These are phyloP conservation scores for Acanthopagrus latus DNA, from an alignment of 2,797 vertebrate genomes.

Conservation along the genomic window DNA sequence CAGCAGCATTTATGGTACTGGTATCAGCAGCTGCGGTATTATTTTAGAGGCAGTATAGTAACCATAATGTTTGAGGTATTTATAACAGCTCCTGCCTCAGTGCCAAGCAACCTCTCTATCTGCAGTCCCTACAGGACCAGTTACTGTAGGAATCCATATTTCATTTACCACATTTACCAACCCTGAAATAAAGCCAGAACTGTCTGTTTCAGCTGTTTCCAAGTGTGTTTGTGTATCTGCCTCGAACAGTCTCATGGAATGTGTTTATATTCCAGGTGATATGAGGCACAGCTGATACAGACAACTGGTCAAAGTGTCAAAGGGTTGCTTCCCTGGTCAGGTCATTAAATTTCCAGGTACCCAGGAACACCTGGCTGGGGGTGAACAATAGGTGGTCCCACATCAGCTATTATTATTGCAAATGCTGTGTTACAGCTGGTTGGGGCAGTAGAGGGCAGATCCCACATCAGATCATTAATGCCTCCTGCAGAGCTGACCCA, in stretches of 20 bases:
- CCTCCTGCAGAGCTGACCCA: constrained; percentile 49
- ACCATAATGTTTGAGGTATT: background rate
- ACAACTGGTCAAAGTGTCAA: constrained; percentile 55
- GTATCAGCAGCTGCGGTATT: background rate
- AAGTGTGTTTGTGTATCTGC: constrained; percentile 17
- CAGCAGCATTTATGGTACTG: background rate
- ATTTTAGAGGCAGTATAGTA: background rate
- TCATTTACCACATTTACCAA: constrained; percentile 26
- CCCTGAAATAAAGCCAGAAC: constrained; percentile 17
- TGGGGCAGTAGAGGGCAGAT: constrained; percentile 75
- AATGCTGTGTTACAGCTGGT: constrained; percentile 76
- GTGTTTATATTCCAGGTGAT: constrained; percentile 3
- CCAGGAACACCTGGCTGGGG: constrained; percentile 70
- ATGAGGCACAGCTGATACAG: constrained; percentile 35
- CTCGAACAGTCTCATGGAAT: constrained; percentile 17
- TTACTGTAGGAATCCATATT: constrained; percentile 5
- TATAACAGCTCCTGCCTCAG: background rate
- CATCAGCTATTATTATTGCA: constrained; percentile 74
- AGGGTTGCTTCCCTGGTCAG: constrained; percentile 70
- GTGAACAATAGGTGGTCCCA: constrained; percentile 69
- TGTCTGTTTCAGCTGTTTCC: constrained; percentile 25
- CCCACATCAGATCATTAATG: constrained; percentile 78
- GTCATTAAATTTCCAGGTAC: constrained; percentile 78
- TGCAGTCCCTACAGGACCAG: background rate
- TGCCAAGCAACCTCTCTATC: constrained; percentile 6